These are phyloP conservation scores for Decapterus maruadsi DNA, from an alignment of 2,797 vertebrate genomes.

Conservation along the genomic window DNA sequence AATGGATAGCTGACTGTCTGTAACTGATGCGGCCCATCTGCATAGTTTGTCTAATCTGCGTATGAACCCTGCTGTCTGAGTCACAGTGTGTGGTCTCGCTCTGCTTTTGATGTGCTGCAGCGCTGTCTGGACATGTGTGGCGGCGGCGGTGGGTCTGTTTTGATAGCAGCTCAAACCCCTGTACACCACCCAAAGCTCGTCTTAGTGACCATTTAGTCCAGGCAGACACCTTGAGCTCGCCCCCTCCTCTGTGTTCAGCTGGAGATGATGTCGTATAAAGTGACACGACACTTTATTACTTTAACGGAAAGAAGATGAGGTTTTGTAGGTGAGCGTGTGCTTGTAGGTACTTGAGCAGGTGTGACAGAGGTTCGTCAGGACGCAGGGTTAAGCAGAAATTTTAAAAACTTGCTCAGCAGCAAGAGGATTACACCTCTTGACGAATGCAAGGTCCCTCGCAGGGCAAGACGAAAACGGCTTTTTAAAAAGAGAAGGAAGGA, in stretches of 20 bases:
- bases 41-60: conserved; percentile 80
- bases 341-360: not conserved
- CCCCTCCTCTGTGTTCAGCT: conserved; percentile 11
- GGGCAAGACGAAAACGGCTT: conserved; percentile 11
- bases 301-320: not conserved
- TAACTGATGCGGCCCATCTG: conserved; percentile 76
- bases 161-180: not conserved
- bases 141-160: conserved; percentile 16
- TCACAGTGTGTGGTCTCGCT: conserved; percentile 68
- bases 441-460: conserved; percentile 16
- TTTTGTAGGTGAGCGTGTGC: conserved; percentile 7
- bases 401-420: conserved; percentile 38
- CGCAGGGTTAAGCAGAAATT: conserved; percentile 28
- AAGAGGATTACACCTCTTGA: conserved; percentile 22
- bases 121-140: conserved; percentile 18
- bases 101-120: conserved; percentile 52
- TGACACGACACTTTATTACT: conserved; percentile 24
- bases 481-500: not conserved
- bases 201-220: conserved; percentile 5
- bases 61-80: conserved; percentile 61
- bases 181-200: not conserved
- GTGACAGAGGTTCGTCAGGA: conserved; percentile 32
- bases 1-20: conserved; percentile 63
- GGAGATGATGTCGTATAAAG: conserved; percentile 24
- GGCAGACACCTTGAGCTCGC: conserved; percentile 18